Conservation (phyloP, 1,140 invertebrate genomes). For the Callitettix versicolor region DNA sequence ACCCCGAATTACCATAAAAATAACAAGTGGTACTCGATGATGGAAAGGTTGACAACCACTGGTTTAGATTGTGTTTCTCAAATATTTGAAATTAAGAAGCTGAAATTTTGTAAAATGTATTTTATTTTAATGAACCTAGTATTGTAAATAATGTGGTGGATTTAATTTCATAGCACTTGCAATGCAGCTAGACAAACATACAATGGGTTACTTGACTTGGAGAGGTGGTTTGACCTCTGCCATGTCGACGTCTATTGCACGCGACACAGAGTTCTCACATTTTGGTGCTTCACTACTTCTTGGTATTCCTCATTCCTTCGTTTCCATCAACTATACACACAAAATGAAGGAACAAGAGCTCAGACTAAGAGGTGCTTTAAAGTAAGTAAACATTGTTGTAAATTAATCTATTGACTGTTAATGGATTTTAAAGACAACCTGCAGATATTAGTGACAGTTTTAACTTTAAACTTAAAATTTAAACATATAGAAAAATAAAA, state of each 20-base stretch:
- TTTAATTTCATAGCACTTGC: constrained; percentile 74
- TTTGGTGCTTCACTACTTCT: constrained; percentile 60
- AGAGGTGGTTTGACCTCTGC: constrained; percentile 59
- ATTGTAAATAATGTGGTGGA: no score
- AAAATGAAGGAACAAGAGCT: constrained; percentile 67
- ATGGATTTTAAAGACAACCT: no score
- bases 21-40: no score
- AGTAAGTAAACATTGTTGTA: constrained; percentile 45
- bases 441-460: no score
- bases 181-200: constrained; percentile 72
- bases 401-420: constrained; percentile 4
- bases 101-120: no score
- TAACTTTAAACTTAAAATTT: no score
- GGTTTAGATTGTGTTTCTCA: no score
- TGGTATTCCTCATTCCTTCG: constrained; percentile 68
- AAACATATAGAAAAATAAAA: no score
- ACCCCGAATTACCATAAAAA: no score
- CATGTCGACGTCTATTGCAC: constrained; percentile 66
- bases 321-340: constrained; percentile 60
- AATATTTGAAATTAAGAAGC: no score
- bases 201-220: constrained; percentile 78
- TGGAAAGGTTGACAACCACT: no score
- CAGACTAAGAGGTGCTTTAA: constrained; percentile 61
- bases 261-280: constrained; percentile 56
- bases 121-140: no score